These are phyloP conservation scores for Plagodis dolabraria DNA, from an alignment of 2,888 invertebrate genomes.

Conservation along the genomic window DNA sequence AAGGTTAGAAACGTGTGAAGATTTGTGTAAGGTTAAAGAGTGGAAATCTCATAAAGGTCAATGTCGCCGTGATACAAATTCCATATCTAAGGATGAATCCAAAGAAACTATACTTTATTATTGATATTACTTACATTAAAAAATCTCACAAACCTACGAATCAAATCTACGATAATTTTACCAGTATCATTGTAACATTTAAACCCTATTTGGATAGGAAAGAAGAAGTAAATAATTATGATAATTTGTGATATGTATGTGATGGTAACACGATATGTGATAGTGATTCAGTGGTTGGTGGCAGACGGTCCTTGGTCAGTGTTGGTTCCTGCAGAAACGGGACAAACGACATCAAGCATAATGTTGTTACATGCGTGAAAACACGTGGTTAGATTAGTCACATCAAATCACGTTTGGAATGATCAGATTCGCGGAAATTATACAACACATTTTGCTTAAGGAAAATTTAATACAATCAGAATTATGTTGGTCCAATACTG, in stretches of 20 bases:
- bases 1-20: constrained; percentile 3
- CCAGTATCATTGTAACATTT: not conserved
- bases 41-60: not conserved
- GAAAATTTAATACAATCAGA: not conserved
- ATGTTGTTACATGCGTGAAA: constrained; percentile 75
- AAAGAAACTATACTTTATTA: too few relatives aligned
- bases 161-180: too few relatives aligned
- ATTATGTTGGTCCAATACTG: too few relatives aligned
- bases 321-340: constrained; percentile 80
- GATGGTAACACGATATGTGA: constrained; percentile 38
- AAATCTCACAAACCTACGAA: too few relatives aligned
- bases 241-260: constrained; percentile 24
- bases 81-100: too few relatives aligned
- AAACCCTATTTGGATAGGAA: not conserved
- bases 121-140: too few relatives aligned
- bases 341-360: constrained; percentile 78
- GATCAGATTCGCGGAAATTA: constrained; percentile 22
- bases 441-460: not conserved
- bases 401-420: constrained; percentile 42
- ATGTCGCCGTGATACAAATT: not conserved
- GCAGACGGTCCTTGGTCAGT: constrained; percentile 75
- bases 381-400: constrained; percentile 67
- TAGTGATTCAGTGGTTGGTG: constrained; percentile 64
- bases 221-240: not conserved
- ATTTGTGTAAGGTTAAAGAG: not conserved